Conservation (phyloP, 30 jellyfish, hydroid and myxozoan genomes). For the Aurelia sp. region DNA sequence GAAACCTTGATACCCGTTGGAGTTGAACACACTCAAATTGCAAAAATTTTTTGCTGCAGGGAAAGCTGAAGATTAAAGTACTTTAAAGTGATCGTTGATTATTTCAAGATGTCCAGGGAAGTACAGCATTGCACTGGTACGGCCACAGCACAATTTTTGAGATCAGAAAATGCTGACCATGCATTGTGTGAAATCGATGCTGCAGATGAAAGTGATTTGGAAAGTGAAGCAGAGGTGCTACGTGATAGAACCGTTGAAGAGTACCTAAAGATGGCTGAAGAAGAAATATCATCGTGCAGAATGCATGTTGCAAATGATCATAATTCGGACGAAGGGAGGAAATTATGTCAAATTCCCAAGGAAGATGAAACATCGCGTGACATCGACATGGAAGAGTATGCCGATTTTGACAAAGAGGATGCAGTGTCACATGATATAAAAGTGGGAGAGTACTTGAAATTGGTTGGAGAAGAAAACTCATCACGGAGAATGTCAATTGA, state of each 20-base stretch:
- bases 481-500: neutral
- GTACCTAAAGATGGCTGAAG: neutral
- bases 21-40: too few relatives aligned
- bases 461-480: neutral
- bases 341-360: too few relatives aligned
- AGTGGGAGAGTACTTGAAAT: neutral
- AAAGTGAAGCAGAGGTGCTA: neutral
- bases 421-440: neutral
- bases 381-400: neutral
- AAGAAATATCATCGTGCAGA: neutral
- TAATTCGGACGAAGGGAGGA: neutral
- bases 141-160: too few relatives aligned
- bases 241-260: neutral
- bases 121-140: too few relatives aligned
- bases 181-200: too few relatives aligned
- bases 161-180: too few relatives aligned
- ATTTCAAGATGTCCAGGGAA: too few relatives aligned
- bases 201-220: too few relatives aligned
- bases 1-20: too few relatives aligned
- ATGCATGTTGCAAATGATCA: conserved; percentile 4
- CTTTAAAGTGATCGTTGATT: too few relatives aligned
- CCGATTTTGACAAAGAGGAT: neutral
- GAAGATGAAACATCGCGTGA: neutral
- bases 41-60: too few relatives aligned
- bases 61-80: too few relatives aligned